Base-by-base conservation (phyloP, 1,140 invertebrate genomes). In the Bombus pascuorum region DNA sequence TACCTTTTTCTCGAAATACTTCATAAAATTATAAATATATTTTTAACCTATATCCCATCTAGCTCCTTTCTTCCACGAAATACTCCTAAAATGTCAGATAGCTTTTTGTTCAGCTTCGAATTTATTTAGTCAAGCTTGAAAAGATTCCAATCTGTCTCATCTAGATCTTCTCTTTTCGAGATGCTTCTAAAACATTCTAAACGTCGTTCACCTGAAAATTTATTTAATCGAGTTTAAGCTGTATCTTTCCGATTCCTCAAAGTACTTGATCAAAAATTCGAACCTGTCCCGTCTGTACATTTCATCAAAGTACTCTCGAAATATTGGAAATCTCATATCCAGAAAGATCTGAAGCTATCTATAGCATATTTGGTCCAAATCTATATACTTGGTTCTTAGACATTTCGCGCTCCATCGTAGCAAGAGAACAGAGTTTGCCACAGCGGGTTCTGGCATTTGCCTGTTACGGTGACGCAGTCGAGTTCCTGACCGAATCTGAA, bases 401-500 rank as follows among this genome's bases (percentile, higher is more conserved):
- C 18, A 53, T 53, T 53, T 53, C 18, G 1, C 18, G 47, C 47
- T 22, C 12, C 57, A 28, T 65, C 5, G 1, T 32, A 18, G 15
- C 5, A 32, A 10, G 12, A 18, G 12, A 28, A 70, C 9, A 25
- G 34, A 39, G 68, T 8, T 12, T 70, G 2, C 4, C 1, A 9
- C 68, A 5, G 3, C 25, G 34, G 79, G 66, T 59, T 8, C 72
- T 86, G 39, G 66, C 71, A 83, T 78, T 85, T 80, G 79, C 34
- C 82, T 68, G 66, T 77, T 73, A 71, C 42, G 73, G 82, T 44
- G 65, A 70, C 83, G 74, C 53, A 71, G 66, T 65, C 66, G 79
- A 84, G 72, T 81, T 81, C 86, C 85, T 84, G 83, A 88, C 88
- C 91, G 86, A 90, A 87, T 91, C 88, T 47, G 86, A 86, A 87